phyloP scores from a whole-genome alignment of 2,113 vertebrate genomes.

The Anolis carolinensis region DNA sequence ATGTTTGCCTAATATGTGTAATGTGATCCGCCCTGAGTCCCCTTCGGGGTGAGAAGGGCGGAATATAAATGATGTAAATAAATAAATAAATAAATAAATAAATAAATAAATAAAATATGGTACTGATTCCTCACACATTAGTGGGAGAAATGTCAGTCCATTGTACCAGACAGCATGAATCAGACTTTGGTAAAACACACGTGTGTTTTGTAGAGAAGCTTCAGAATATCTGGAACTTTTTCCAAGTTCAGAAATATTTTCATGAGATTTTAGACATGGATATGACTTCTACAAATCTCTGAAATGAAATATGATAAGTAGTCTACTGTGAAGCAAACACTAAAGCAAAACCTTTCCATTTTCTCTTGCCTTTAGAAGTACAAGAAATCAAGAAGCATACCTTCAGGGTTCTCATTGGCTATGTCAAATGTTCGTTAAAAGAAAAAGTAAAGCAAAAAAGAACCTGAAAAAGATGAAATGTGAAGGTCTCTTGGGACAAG shows the following conservation, averaged over 20 bases:
- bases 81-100: too few species aligned
- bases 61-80: too few species aligned
- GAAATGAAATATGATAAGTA: background rate
- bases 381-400: conserved; percentile 14
- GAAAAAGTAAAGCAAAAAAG: background rate
- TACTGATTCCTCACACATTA: too few species aligned
- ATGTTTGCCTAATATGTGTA: too few species aligned
- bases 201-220: background rate
- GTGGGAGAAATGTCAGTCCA: too few species aligned
- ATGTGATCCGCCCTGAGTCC: too few species aligned
- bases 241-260: background rate
- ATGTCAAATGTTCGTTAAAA: background rate
- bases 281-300: background rate
- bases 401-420: conserved; percentile 26
- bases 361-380: background rate
- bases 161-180: too few species aligned
- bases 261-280: background rate
- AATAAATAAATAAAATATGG: too few species aligned
- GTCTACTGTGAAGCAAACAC: background rate
- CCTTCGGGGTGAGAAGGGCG: too few species aligned
- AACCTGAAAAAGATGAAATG: conserved; percentile 11
- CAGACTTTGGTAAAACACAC: background rate
- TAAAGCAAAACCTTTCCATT: conserved; percentile 27
- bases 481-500: background rate
- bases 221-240: background rate